These are phyloP conservation scores for Polyommatus iphigenia DNA, from an alignment of 2,888 invertebrate species.

Conservation along the genomic window DNA sequence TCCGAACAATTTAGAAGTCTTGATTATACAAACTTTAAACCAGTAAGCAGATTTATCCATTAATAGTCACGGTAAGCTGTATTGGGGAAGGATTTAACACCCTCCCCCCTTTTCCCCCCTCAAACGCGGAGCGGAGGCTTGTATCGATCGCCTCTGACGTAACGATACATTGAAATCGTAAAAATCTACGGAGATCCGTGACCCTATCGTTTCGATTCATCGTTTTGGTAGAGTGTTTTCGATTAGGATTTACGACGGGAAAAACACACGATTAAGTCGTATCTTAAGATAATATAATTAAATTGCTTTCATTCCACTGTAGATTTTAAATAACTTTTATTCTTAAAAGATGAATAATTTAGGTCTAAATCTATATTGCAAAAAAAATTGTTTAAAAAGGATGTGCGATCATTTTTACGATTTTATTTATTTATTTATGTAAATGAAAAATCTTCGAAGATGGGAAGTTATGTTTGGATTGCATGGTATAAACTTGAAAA, in stretches of 20 bases:
- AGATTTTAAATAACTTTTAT: no score
- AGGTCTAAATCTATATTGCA: no score
- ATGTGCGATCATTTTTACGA: no score
- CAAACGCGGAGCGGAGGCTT: not conserved
- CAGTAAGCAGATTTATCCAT: not conserved
- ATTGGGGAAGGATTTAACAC: conserved; percentile 16
- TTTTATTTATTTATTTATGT: no score
- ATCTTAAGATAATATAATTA: not conserved
- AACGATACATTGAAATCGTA: conserved; percentile 11
- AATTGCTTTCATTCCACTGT: no score
- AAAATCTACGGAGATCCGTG: not conserved
- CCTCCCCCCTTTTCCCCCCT: not conserved
- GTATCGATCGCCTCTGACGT: conserved; percentile 2
- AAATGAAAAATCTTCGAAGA: no score
- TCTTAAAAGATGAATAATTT: no score
- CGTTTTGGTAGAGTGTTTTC: not conserved
- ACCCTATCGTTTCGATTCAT: not conserved
- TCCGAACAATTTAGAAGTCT: not conserved
- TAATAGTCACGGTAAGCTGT: conserved; percentile 21
- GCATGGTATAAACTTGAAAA: no score
- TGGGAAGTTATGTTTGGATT: no score
- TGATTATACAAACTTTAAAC: not conserved
- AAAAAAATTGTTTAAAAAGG: no score
- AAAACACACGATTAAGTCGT: not conserved
- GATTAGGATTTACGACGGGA: not conserved